These are phyloP conservation scores for Catalaphyllia jardinei DNA, from an alignment of 64 coral and sea anemone species.

Conservation along the genomic window DNA sequence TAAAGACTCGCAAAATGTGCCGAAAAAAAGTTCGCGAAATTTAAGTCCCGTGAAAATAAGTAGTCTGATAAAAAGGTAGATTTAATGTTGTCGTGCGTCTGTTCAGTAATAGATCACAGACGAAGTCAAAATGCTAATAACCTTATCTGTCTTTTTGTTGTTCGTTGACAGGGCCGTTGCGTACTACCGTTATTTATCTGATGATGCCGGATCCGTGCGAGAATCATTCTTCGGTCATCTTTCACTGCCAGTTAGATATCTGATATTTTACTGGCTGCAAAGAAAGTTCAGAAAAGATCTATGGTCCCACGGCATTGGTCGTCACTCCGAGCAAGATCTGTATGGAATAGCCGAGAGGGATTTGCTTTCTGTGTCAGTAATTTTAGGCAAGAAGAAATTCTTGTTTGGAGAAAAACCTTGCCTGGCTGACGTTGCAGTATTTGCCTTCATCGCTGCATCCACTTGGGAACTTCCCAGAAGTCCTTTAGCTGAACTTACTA, in stretches of 20 bases:
- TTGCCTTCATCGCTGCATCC: constrained; percentile 53
- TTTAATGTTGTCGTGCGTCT: too few species aligned
- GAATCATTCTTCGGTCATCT: constrained; percentile 1
- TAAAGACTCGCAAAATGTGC: too few species aligned
- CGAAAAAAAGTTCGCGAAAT: too few species aligned
- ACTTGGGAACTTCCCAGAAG: constrained; percentile 23
- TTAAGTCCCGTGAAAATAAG: too few species aligned
- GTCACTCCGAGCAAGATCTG: constrained; percentile 55
- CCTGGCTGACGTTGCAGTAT: constrained; percentile 58
- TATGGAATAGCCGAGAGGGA: constrained; percentile 69
- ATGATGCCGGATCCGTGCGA: background rate
- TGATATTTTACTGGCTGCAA: constrained; percentile 17
- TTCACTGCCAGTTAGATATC: constrained; percentile 13
- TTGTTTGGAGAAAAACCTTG: constrained; percentile 65
- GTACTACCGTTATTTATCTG: constrained; percentile 32
- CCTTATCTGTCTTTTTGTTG: background rate
- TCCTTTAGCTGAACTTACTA: constrained; percentile 39
- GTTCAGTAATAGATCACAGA: too few species aligned
- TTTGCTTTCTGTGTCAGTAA: constrained; percentile 44
- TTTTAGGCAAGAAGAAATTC: constrained; percentile 60
- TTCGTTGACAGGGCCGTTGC: constrained; percentile 32
- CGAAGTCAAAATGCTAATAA: too few species aligned
- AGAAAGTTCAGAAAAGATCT: constrained; percentile 26
- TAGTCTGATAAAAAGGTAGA: too few species aligned
- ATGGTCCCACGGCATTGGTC: constrained; percentile 59